Base-by-base conservation (phyloP, 2,888 invertebrate genomes). In the Tenthredo amoena region DNA sequence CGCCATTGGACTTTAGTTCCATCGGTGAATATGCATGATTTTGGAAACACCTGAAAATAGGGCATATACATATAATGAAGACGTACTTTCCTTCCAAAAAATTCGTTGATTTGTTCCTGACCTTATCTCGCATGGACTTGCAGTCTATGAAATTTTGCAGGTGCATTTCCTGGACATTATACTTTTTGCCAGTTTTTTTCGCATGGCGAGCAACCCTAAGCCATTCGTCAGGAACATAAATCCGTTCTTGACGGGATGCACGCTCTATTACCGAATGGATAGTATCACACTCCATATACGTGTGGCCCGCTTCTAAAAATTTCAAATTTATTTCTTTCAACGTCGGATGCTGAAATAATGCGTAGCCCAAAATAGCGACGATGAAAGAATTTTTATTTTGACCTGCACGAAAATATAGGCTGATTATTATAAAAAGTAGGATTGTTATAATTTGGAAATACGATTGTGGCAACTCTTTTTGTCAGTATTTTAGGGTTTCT, bases 1-100 rank as follows among this genome's bases (percentile, higher is more conserved):
- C 50, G 50, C 50, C 50, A 50, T 50, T 10, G 12, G 3, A 50
- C 50, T 12, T 50, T 50, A 0, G 50, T 18, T 50, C 50, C 50
- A 18, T 5, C 50, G 15, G 18, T 50, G 5, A 50, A 50, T 50
- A 0, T 2, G 10, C 15, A 50, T 50, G 40, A 15, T 18, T 50
- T 50, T 18, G 95, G 95, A 95, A 94, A 95, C 94, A 94, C 95
- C 94, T 95, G 40, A 40, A 40, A 40, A 40, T n/a, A n/a, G n/a
- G n/a, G n/a, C n/a, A n/a, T n/a, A n/a, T n/a, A n/a, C n/a, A n/a
- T n/a, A n/a, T n/a, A 26, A 26, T 26, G 26, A 26, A 26, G 26
- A 26, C 26, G 1, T 26, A 26, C 1, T 26, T 26, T 26, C 1
- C 26, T 26, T 26, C 26, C 26, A 26, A 26, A 40, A 40, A 0